These are phyloP conservation scores for Entomobrya multifasciata DNA, from an alignment of 2,888 invertebrate species.

Conservation along the genomic window DNA sequence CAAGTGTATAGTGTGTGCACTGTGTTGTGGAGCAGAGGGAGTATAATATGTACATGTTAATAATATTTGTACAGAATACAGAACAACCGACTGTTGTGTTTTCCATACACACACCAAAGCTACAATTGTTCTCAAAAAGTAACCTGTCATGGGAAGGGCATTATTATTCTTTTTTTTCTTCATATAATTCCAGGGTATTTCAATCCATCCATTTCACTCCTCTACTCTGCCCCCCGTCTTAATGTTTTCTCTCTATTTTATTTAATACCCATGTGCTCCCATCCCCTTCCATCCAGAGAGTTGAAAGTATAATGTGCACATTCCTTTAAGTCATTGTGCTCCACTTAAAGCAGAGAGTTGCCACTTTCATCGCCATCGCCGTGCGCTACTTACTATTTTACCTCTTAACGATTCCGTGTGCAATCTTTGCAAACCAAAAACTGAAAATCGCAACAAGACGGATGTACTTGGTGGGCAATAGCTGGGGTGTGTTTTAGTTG, in stretches of 20 bases:
- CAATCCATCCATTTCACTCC: constrained; percentile 75
- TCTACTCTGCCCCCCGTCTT: constrained; percentile 66
- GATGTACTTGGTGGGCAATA: constrained; percentile 68
- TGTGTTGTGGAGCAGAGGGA: too few species aligned
- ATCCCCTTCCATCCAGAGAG: constrained; percentile 52
- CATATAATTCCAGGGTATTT: constrained; percentile 74
- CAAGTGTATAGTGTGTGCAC: too few species aligned
- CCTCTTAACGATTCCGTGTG: constrained; percentile 62
- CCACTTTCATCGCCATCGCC: constrained; percentile 56
- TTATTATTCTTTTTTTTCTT: constrained; percentile 63
- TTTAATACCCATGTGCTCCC: constrained; percentile 62
- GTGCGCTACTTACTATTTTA: constrained; percentile 55
- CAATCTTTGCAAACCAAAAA: constrained; percentile 63
- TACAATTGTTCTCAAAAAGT: constrained; percentile 57
- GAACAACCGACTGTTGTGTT: constrained; percentile 25
- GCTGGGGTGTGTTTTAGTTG: constrained; percentile 14
- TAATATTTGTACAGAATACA: constrained; percentile 50
- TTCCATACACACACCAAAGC: background rate
- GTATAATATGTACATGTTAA: background rate
- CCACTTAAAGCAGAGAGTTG: constrained; percentile 62
- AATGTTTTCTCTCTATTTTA: constrained; percentile 64
- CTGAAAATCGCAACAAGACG: constrained; percentile 68
- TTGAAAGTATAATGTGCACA: constrained; percentile 49
- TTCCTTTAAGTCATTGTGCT: constrained; percentile 68
- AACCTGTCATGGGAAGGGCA: constrained; percentile 71